These are phyloP conservation scores for Pyrocephalus nanus DNA, from an alignment of 2,797 vertebrate species.

Conservation along the genomic window DNA sequence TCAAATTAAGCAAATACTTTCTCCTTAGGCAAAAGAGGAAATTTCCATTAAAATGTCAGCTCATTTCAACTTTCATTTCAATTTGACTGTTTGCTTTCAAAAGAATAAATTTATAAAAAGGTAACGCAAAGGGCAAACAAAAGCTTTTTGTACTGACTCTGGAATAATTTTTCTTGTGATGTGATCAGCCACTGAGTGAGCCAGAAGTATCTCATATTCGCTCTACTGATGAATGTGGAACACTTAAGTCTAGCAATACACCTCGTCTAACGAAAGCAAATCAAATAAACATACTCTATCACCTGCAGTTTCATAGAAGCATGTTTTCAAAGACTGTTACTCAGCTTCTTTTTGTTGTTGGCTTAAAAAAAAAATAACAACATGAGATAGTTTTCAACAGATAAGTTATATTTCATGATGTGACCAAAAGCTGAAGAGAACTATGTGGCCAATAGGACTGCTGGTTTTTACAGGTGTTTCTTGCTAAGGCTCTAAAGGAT, in stretches of 20 bases:
- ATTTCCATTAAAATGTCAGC: neutral
- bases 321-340: neutral
- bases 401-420: accelerated
- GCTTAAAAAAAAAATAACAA: neutral
- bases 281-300: neutral
- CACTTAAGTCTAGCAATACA: neutral
- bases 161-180: neutral
- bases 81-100: neutral
- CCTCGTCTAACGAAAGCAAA: neutral
- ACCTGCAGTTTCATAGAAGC: neutral
- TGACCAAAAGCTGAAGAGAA: neutral
- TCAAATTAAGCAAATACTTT: slow-evolving; percentile 16
- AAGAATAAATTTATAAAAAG: neutral
- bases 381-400: neutral
- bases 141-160: neutral
- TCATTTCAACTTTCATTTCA: neutral
- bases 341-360: neutral
- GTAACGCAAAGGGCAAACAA: neutral
- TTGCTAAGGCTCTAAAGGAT: neutral
- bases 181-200: neutral
- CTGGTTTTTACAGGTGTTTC: neutral
- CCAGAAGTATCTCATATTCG: neutral
- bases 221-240: neutral
- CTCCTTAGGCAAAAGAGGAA: neutral
- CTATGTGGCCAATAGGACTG: accelerated